A percentile compares a stretch with the other conserved stretches of the same genome.
Conservation (phyloP, 2,113 vertebrate genomes). For the Laterallus jamaicensis region DNA sequence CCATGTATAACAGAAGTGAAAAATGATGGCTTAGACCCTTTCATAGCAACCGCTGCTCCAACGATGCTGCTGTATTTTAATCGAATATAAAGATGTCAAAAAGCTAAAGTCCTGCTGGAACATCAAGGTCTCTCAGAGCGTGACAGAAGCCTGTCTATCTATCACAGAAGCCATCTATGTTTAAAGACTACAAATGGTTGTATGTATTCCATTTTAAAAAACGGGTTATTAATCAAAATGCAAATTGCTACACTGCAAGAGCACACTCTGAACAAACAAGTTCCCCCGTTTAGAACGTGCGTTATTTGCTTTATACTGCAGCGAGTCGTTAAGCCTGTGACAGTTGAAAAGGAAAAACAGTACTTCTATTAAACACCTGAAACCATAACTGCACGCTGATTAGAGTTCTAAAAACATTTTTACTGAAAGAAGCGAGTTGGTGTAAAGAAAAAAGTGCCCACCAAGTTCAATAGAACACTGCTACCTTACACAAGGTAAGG, state of each 20-base stretch:
- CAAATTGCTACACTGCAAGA: conserved; percentile 42
- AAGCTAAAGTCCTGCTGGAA: conserved; percentile 13
- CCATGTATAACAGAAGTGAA: background rate
- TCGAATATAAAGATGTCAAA: conserved; percentile 23
- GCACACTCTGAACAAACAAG: conserved; percentile 26
- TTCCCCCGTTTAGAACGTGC: conserved; percentile 18
- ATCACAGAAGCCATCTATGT: background rate
- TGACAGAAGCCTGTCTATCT: background rate
- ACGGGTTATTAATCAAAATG: conserved; percentile 58
- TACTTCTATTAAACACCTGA: conserved; percentile 52
- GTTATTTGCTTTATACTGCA: conserved; percentile 40
- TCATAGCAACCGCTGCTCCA: background rate
- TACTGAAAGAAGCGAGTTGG: conserved; percentile 20
- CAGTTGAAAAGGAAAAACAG: conserved; percentile 42
- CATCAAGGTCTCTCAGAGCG: background rate
- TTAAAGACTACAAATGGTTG: background rate
- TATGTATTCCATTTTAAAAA: background rate
- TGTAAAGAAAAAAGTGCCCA: background rate
- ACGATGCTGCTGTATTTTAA: background rate
- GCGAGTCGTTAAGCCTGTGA: conserved; percentile 47
- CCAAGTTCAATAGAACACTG: background rate
- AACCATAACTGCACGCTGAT: background rate
- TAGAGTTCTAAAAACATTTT: conserved; percentile 40
- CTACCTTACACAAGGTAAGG: background rate
- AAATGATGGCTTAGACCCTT: background rate